Evolutionary conservation across 2,888 invertebrate genomes (phyloP).

Genomic region (Uloborus plumipes): DNA sequence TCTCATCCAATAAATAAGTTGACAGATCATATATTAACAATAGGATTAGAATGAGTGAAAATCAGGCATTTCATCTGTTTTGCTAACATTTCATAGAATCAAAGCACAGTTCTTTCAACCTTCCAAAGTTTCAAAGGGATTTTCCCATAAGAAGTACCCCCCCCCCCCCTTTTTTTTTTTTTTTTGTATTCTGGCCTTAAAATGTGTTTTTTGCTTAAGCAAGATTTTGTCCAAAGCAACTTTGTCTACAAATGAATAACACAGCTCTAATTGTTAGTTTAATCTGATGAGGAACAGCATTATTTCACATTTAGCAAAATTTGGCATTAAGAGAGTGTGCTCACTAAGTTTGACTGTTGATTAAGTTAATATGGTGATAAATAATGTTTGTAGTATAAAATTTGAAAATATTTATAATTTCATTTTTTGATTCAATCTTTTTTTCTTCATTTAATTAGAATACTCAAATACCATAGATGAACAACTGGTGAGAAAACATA

Average conservation of each 20-base stretch:
- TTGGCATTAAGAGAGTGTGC: not conserved
- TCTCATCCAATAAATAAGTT: too few relatives aligned
- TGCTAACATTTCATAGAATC: slow-evolving; percentile 1
- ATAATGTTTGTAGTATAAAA: too few relatives aligned
- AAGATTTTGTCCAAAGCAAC: not conserved
- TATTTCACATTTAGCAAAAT: not conserved
- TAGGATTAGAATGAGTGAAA: not conserved
- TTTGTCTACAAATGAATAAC: not conserved
- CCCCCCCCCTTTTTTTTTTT: too few relatives aligned
- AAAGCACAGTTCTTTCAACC: not conserved
- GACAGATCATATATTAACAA: too few relatives aligned
- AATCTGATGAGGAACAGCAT: not conserved
- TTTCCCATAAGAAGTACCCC: not conserved
- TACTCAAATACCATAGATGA: too few relatives aligned
- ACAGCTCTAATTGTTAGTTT: not conserved
- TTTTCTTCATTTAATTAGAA: too few relatives aligned
- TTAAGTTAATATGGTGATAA: too few relatives aligned
- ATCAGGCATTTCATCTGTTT: not conserved
- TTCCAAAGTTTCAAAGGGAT: not conserved
- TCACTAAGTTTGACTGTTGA: not conserved
- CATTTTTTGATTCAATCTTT: too few relatives aligned
- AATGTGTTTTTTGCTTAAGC: not conserved
- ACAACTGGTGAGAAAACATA: too few relatives aligned
- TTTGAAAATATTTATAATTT: too few relatives aligned
- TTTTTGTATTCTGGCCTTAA: too few relatives aligned